A percentile compares a stretch with the other conserved stretches of the same genome.
These are phyloP conservation scores for Calliphora vomitoria DNA, from an alignment of 2,888 invertebrate genomes.

Conservation along the genomic window DNA sequence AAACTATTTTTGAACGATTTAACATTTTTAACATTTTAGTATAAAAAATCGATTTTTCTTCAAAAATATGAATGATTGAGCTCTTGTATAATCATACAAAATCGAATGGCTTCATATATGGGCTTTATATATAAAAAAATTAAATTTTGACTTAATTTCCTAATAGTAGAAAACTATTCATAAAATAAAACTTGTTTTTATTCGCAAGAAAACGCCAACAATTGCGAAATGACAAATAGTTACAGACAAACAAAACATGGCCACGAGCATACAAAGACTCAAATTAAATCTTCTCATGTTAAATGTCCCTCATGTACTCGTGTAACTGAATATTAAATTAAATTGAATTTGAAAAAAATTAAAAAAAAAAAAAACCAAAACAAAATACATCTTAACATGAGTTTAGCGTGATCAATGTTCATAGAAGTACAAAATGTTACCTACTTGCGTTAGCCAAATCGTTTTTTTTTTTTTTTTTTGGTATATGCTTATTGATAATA, in stretches of 20 bases:
- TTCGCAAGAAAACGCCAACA: not conserved
- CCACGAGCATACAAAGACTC: conserved; percentile 23
- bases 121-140: too few species aligned
- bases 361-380: conserved; percentile 14
- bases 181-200: not conserved
- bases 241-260: conserved; percentile 35
- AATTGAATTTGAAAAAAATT: conserved; percentile 47
- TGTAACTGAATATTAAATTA: conserved; percentile 63
- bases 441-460: conserved; percentile 58
- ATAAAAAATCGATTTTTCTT: too few species aligned
- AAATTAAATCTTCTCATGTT: conserved; percentile 70
- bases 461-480: conserved; percentile 22
- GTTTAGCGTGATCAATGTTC: conserved; percentile 71
- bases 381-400: conserved; percentile 66
- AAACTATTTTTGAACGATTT: too few species aligned
- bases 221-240: conserved; percentile 53
- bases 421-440: conserved; percentile 53
- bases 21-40: too few species aligned
- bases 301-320: conserved; percentile 60
- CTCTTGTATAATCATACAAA: too few species aligned
- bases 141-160: not conserved
- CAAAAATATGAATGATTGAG: too few species aligned
- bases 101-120: too few species aligned
- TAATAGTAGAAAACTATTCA: not conserved
- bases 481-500: conserved; percentile 27